Conservation (phyloP, 1,140 invertebrate species). For the Panonychus citri region DNA sequence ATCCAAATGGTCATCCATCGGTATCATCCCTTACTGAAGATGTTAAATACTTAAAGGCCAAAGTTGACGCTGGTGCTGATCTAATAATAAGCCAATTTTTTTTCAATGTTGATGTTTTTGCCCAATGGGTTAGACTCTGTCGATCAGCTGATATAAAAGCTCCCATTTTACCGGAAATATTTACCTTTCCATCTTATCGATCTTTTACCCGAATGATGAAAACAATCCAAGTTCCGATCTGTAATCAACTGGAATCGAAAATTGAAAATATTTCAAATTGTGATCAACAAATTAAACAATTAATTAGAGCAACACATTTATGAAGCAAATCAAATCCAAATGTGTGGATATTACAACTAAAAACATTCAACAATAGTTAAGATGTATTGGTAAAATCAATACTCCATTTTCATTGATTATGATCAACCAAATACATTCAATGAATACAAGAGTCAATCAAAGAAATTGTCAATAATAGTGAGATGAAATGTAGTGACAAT, state of each 20-base stretch:
- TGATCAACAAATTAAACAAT: constrained; percentile 34
- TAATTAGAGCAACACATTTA: no score
- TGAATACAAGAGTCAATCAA: no score
- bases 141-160: constrained; percentile 35
- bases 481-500: no score
- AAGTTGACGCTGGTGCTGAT: constrained; percentile 47
- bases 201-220: constrained; percentile 33
- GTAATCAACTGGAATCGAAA: constrained; percentile 29
- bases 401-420: no score
- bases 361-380: no score
- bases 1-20: constrained; percentile 44
- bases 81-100: constrained; percentile 53
- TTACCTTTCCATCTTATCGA: constrained; percentile 36
- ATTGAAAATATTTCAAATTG: constrained; percentile 34
- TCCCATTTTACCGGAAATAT: constrained; percentile 45
- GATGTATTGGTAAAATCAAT: no score
- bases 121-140: constrained; percentile 40
- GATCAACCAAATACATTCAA: no score
- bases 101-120: constrained; percentile 36
- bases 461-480: no score
- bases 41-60: constrained; percentile 38
- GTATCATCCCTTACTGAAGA: constrained; percentile 35
- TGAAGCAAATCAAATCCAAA: no score
- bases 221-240: constrained; percentile 34
- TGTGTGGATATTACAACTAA: no score